Evolutionary conservation across 2,113 vertebrate species (phyloP).

Genomic region (Serinus canaria): DNA sequence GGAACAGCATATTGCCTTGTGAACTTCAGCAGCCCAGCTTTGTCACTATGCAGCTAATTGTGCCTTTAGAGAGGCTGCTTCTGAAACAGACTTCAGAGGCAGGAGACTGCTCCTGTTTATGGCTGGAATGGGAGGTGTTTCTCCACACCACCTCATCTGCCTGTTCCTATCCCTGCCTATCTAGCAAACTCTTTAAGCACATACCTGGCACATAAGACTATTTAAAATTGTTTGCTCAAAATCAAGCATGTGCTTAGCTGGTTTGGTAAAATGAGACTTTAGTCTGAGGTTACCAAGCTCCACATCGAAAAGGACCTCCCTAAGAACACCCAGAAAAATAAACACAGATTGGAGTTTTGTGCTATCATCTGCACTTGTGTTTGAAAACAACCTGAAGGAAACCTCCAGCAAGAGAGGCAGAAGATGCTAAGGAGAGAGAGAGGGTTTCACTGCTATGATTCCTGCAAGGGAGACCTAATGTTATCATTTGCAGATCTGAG

Average conservation of each 20-base stretch:
- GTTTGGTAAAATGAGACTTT: neutral
- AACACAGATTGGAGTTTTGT: neutral
- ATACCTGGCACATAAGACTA: neutral
- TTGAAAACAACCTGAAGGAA: neutral
- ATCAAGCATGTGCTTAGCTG: neutral
- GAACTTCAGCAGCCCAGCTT: neutral
- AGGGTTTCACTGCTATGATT: accelerated
- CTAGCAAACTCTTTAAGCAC: neutral
- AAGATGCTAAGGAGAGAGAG: neutral
- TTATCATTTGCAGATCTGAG: neutral
- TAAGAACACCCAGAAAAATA: neutral
- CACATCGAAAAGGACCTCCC: neutral
- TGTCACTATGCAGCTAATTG: neutral
- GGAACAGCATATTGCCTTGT: neutral
- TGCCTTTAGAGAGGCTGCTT: neutral
- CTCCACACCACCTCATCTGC: neutral
- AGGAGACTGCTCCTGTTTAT: neutral
- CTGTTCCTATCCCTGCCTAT: neutral
- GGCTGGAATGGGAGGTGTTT: neutral
- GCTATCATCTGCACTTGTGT: neutral
- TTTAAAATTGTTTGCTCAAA: neutral
- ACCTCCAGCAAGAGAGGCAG: neutral
- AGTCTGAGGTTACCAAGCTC: neutral
- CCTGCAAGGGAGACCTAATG: neutral
- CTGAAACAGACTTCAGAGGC: neutral